A percentile compares a stretch with the other conserved stretches of the same genome.
phyloP scores from a whole-genome alignment of 2,888 invertebrate genomes.

The Leptopilina drosophilae region DNA sequence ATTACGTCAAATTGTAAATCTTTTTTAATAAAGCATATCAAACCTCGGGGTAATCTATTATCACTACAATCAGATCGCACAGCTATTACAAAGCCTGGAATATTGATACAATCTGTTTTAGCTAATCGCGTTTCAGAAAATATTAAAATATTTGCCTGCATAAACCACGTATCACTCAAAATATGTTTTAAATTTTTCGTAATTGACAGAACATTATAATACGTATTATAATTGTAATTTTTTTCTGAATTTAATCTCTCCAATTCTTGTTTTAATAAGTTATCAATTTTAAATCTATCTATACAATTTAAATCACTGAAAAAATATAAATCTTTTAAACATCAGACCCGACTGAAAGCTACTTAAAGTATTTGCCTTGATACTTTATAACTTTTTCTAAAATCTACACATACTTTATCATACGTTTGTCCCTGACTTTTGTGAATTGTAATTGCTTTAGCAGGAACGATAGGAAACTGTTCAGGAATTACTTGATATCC shows the following conservation, averaged over 20 bases:
- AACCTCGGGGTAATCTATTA: background rate
- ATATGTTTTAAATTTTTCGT: background rate
- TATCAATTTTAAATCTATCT: background rate
- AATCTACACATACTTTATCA: conserved; percentile 32
- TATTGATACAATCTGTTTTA: background rate
- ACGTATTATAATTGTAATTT: background rate
- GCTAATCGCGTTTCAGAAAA: background rate
- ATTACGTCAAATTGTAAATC: background rate
- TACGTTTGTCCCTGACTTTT: too few species aligned
- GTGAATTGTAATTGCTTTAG: too few species aligned
- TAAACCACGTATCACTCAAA: background rate
- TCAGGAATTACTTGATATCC: conserved; percentile 18
- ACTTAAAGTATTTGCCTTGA: conserved; percentile 31
- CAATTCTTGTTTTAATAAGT: background rate
- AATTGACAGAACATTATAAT: background rate
- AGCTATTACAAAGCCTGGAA: background rate
- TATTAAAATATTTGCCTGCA: background rate
- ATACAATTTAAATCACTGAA: background rate
- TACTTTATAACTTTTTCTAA: conserved; percentile 34
- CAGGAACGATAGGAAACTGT: conserved; percentile 38
- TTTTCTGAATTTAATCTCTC: background rate
- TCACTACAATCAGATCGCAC: background rate
- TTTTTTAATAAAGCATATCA: background rate
- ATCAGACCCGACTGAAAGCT: too few species aligned
- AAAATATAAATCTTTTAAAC: background rate